Base-by-base conservation (phyloP, 2,113 vertebrate genomes). In the Plectropomus leopardus region DNA sequence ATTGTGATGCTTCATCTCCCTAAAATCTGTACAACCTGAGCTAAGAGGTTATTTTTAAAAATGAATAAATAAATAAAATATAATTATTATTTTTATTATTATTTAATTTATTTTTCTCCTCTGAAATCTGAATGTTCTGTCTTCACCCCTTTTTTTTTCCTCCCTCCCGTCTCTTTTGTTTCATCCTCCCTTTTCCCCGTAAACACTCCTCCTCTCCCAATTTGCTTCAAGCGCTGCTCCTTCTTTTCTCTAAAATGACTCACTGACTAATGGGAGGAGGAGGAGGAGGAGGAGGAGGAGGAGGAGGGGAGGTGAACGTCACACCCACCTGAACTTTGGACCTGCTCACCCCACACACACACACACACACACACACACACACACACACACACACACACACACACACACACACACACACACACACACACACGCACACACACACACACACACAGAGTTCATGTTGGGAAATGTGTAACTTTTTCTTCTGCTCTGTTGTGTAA, bases 241-340 rank as follows among this genome's bases (percentile, higher is more conserved):
- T 67, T 65, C 26, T 36, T 51, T 36, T 65, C 76, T 16, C 23
- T 14, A 48, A 17, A 34, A 50, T 85, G 78, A 85, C 36, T 81
- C 78, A 80, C 44, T 30, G 53, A 60, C 61, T 80, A 16, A 73
- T 17, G 21, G 3, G n/a, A 30, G 44, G 58, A 3, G 3, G 30
- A 19, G 44, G 42, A 13, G 16, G 28, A 44, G 16, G 47, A 6
- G 21, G 58, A 23, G 28, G 54, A 4, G 5, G 40, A 16, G 34
- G 17, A 21, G 59, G 59, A 24, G 40, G 17, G 15, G 4, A 23
- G 44, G 61, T 54, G 63, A 59, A 70, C 47, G 48, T 59, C 72
- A 65, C 53, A 68, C 68, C 48, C 44, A 73, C 48, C 83, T 85
- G 73, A 81, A 73, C 78, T 85, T 73, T 78, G 63, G 47, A 77